Percentiles rank a stretch among this genome's conserved stretches.
Conservation (phyloP, 2,113 vertebrate genomes). For the Pavo muticus region DNA sequence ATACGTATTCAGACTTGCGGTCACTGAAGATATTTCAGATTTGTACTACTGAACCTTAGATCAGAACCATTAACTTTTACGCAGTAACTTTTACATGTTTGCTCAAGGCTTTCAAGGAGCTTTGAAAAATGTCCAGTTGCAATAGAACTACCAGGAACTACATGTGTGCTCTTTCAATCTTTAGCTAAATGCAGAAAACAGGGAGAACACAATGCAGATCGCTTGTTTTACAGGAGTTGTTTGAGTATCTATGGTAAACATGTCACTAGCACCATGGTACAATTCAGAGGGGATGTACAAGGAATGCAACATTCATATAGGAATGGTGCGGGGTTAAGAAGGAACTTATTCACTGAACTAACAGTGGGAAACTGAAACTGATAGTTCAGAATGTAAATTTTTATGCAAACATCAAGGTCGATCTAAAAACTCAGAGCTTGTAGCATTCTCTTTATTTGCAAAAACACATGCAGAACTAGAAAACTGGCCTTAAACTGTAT, state of each 20-base stretch:
- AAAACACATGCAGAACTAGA: conserved; percentile 38
- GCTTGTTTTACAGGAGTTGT: background rate
- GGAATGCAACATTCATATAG: background rate
- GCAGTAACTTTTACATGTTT: conserved; percentile 5
- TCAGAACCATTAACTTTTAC: conserved; percentile 39
- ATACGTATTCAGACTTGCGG: background rate
- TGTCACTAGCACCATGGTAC: background rate
- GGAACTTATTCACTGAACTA: background rate
- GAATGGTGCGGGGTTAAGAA: background rate
- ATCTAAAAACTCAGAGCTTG: conserved; percentile 25
- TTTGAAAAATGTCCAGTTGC: conserved; percentile 12
- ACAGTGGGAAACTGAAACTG: background rate
- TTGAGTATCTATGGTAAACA: background rate
- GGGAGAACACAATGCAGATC: background rate
- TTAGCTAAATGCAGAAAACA: background rate
- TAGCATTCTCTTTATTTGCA: conserved; percentile 20
- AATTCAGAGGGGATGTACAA: background rate
- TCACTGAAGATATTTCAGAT: conserved; percentile 27
- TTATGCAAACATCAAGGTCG: conserved; percentile 34
- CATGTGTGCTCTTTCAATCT: background rate
- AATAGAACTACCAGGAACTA: background rate
- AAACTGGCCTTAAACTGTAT: conserved; percentile 35
- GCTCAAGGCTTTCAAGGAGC: conserved; percentile 1
- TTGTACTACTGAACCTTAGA: conserved; percentile 15
- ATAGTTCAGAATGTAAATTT: conserved; percentile 15